A percentile compares a stretch with the other conserved stretches of the same genome.
phyloP scores from a whole-genome alignment of 2,797 vertebrate species.

The Eleutherodactylus coqui region DNA sequence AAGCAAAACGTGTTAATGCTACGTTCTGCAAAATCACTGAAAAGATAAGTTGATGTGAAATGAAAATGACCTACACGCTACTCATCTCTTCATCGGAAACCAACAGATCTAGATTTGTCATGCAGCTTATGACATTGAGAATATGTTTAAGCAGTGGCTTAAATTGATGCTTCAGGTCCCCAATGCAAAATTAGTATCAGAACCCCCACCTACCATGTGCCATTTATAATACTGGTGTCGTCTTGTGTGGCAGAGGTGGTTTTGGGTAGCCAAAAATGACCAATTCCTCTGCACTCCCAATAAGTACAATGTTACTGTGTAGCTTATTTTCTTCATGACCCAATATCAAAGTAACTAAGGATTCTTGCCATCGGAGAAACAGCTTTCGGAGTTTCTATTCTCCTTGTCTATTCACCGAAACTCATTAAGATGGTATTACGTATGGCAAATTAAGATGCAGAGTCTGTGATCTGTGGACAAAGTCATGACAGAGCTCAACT shows the following conservation, averaged over 20 bases:
- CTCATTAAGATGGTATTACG: constrained; percentile 81
- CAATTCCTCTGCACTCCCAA: not conserved
- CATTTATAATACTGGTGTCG: not conserved
- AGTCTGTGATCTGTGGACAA: constrained; percentile 77
- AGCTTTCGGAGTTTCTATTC: constrained; percentile 72
- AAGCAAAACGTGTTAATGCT: not conserved
- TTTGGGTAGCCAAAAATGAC: not conserved
- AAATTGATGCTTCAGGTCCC: not conserved
- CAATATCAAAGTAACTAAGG: constrained; percentile 74
- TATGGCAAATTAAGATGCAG: constrained; percentile 80
- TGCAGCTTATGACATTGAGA: too few species aligned
- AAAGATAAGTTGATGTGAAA: constrained; percentile 31
- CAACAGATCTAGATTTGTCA: not conserved
- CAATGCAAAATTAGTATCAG: not conserved
- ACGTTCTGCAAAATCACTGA: not conserved
- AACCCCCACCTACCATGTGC: not conserved
- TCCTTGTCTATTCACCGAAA: constrained; percentile 76
- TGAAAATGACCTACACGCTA: constrained; percentile 67
- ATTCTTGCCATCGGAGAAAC: constrained; percentile 69
- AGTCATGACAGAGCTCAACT: constrained; percentile 80
- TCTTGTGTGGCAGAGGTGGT: not conserved
- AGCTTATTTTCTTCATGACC: constrained; percentile 74
- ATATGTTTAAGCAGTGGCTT: not conserved
- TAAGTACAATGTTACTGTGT: not conserved
- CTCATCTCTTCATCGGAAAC: not conserved